These are phyloP conservation scores for Onychorhynchus coronatus DNA, from an alignment of 2,113 vertebrate species.

Conservation along the genomic window DNA sequence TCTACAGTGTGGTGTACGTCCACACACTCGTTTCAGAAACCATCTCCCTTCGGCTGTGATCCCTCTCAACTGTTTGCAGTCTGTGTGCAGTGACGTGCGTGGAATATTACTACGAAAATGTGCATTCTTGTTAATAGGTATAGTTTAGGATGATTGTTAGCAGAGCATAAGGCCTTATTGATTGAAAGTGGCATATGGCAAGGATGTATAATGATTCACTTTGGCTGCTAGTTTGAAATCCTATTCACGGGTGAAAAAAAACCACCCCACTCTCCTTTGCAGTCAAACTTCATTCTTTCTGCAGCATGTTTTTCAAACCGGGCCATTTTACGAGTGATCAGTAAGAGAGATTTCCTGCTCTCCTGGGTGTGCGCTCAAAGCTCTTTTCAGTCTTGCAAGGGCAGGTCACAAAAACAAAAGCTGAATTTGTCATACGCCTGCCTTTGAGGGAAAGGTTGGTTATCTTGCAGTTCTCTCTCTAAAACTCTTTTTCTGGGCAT, in stretches of 20 bases:
- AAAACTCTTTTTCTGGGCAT: neutral
- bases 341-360: slow-evolving; percentile 52
- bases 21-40: slow-evolving; percentile 20
- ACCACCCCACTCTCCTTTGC: neutral
- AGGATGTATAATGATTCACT: slow-evolving; percentile 66
- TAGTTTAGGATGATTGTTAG: slow-evolving; percentile 66
- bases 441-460: neutral
- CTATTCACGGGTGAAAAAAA: neutral
- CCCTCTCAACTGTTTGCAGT: slow-evolving; percentile 22
- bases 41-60: slow-evolving; percentile 24
- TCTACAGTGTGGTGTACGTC: slow-evolving; percentile 24
- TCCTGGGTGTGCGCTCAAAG: slow-evolving; percentile 57
- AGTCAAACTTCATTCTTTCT: slow-evolving; percentile 56
- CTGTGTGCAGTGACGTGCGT: neutral
- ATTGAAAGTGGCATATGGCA: slow-evolving; percentile 71
- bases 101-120: slow-evolving; percentile 54
- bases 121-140: slow-evolving; percentile 65
- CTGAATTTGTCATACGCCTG: slow-evolving; percentile 19
- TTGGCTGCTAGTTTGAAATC: slow-evolving; percentile 63
- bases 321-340: slow-evolving; percentile 34
- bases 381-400: slow-evolving; percentile 54
- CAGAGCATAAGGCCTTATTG: slow-evolving; percentile 69
- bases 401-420: slow-evolving; percentile 59
- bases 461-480: neutral
- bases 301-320: slow-evolving; percentile 24